A percentile compares a stretch with the other conserved stretches of the same genome.
These are phyloP conservation scores for Hippopotamyrus pictus DNA, from an alignment of 2,797 vertebrate genomes.

Conservation along the genomic window DNA sequence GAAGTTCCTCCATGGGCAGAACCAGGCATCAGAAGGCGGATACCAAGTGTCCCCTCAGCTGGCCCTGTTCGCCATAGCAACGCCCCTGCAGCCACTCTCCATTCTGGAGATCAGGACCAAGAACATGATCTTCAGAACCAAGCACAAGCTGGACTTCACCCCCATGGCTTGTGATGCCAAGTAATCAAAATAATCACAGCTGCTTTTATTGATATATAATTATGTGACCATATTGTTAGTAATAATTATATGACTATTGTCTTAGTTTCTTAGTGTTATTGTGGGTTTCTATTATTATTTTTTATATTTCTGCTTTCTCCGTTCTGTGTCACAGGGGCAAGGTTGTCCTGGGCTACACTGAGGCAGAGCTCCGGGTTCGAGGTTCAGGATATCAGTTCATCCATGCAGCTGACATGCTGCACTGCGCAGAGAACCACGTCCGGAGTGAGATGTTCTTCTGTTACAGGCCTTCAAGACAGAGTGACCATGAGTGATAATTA, in stretches of 20 bases:
- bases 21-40: constrained; percentile 47
- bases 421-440: constrained; percentile 65
- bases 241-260: neutral
- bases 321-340: constrained; percentile 49
- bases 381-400: constrained; percentile 68
- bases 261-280: neutral
- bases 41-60: constrained; percentile 53
- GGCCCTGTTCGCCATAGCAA: constrained; percentile 69
- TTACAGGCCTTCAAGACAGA: neutral
- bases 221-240: neutral
- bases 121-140: constrained; percentile 75
- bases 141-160: constrained; percentile 81
- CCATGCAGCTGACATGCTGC: constrained; percentile 63
- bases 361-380: constrained; percentile 60
- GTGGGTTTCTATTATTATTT: neutral
- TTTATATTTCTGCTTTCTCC: neutral
- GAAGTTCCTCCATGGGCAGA: constrained; percentile 69
- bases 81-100: constrained; percentile 66
- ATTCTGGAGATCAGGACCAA: constrained; percentile 73
- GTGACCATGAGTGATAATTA: neutral
- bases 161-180: constrained; percentile 71
- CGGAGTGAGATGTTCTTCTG: constrained; percentile 51
- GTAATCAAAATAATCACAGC: constrained; percentile 42
- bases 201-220: neutral
- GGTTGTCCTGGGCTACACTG: constrained; percentile 62